Percentiles rank a stretch among this genome's conserved stretches.
Conservation (phyloP, 2,888 invertebrate species). For the Chydorus sphaericus region DNA sequence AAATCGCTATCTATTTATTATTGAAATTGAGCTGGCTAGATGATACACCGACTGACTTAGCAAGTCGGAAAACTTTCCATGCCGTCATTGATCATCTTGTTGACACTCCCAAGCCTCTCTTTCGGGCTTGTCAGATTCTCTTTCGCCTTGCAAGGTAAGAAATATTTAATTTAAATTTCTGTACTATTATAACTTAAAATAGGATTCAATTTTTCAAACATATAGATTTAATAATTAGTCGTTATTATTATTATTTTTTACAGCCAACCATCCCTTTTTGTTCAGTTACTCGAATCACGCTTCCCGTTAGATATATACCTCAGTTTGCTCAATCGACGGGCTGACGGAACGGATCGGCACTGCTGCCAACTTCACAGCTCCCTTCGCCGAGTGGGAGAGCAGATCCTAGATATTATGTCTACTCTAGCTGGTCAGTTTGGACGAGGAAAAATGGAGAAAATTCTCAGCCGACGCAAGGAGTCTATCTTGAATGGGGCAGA, state of each 20-base stretch:
- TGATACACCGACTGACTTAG: background rate
- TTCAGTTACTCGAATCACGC: background rate
- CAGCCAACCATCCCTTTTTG: background rate
- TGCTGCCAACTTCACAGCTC: slow-evolving; percentile 3
- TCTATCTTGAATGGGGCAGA: no score
- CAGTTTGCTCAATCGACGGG: background rate
- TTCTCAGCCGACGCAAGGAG: no score
- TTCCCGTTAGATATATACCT: background rate
- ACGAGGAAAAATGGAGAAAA: slow-evolving; percentile 3
- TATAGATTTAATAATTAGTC: background rate
- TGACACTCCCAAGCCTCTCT: background rate
- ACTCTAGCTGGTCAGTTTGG: background rate
- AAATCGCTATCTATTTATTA: background rate
- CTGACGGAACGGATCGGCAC: background rate
- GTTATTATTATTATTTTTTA: background rate
- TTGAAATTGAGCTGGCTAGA: background rate
- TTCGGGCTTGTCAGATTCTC: slow-evolving; percentile 7
- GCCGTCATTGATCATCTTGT: background rate
- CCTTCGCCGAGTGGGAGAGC: background rate
- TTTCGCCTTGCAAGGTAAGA: slow-evolving; percentile 5
- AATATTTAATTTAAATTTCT: background rate
- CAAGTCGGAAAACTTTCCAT: background rate
- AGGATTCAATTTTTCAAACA: no score
- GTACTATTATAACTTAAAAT: no score
- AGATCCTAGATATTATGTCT: background rate